phyloP scores from a whole-genome alignment of 2,797 vertebrate genomes.

The Bradypus variegatus region DNA sequence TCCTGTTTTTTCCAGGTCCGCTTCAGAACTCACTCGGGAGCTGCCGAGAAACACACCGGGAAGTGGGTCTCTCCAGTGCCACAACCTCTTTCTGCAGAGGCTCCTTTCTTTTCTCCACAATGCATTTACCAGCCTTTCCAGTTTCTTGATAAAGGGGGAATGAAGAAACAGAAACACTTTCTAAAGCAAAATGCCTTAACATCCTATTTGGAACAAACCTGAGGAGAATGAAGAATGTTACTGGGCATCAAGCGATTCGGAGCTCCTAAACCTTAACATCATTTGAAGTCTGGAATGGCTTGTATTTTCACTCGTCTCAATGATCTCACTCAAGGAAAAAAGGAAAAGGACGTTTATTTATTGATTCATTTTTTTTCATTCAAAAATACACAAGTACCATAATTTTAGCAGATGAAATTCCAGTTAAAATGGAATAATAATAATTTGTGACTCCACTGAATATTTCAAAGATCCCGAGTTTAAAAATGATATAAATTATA shows the following conservation, averaged over 20 bases:
- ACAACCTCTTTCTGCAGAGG: not conserved
- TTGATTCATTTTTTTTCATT: not conserved
- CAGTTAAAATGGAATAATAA: not conserved
- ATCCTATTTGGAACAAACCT: too few species aligned
- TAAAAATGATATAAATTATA: not conserved
- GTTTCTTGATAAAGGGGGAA: not conserved
- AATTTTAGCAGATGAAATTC: not conserved
- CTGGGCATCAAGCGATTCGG: rapidly evolving
- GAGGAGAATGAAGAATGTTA: rapidly evolving
- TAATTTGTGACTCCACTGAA: not conserved
- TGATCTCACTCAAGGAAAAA: not conserved
- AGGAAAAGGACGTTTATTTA: not conserved
- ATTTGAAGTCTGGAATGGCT: rapidly evolving
- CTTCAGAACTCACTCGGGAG: not conserved
- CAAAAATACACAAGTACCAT: not conserved
- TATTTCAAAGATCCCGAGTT: not conserved
- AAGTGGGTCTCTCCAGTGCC: too few species aligned
- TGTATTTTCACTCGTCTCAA: not conserved
- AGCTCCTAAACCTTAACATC: rapidly evolving
- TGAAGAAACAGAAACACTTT: not conserved
- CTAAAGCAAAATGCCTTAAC: not conserved
- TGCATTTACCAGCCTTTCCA: not conserved
- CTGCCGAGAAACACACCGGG: rapidly evolving
- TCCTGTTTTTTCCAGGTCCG: rapidly evolving
- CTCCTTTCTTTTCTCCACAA: too few species aligned